Conservation (phyloP, 2,888 invertebrate species). For the Volucella zonaria region DNA sequence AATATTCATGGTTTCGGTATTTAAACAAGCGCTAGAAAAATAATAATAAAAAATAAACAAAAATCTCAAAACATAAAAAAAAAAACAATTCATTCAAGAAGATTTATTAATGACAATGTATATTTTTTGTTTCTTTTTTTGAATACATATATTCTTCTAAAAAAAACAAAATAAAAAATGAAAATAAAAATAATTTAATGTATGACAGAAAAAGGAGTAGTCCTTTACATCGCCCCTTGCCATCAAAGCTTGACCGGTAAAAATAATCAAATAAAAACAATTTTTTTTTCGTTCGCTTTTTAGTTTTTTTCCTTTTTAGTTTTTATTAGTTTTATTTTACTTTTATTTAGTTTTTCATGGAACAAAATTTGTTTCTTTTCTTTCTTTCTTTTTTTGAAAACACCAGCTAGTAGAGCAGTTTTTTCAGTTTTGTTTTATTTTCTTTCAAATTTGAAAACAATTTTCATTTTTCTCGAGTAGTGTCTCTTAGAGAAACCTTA, state of each 20-base stretch:
- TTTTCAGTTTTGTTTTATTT: slow-evolving; percentile 32
- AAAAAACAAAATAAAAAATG: slow-evolving; percentile 70
- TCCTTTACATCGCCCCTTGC: slow-evolving; percentile 82
- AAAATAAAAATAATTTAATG: slow-evolving; percentile 76
- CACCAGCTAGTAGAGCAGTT: slow-evolving; percentile 45
- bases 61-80: slow-evolving; percentile 38
- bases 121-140: slow-evolving; percentile 63
- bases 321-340: slow-evolving; percentile 28
- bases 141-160: slow-evolving; percentile 70
- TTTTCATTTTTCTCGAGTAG: slow-evolving; percentile 16
- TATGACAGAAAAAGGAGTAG: slow-evolving; percentile 81
- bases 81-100: slow-evolving; percentile 30
- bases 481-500: slow-evolving; percentile 26
- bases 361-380: slow-evolving; percentile 22
- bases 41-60: slow-evolving; percentile 22
- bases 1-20: slow-evolving; percentile 50
- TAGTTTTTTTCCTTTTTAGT: slow-evolving; percentile 30
- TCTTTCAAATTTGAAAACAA: slow-evolving; percentile 30
- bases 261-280: slow-evolving; percentile 76
- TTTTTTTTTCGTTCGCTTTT: slow-evolving; percentile 54
- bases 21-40: slow-evolving; percentile 56
- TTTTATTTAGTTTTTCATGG: slow-evolving; percentile 30
- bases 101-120: slow-evolving; percentile 70
- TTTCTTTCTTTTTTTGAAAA: slow-evolving; percentile 44
- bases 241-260: slow-evolving; percentile 83